Base-by-base conservation (phyloP, 2,797 vertebrate genomes). In the Alca torda region DNA sequence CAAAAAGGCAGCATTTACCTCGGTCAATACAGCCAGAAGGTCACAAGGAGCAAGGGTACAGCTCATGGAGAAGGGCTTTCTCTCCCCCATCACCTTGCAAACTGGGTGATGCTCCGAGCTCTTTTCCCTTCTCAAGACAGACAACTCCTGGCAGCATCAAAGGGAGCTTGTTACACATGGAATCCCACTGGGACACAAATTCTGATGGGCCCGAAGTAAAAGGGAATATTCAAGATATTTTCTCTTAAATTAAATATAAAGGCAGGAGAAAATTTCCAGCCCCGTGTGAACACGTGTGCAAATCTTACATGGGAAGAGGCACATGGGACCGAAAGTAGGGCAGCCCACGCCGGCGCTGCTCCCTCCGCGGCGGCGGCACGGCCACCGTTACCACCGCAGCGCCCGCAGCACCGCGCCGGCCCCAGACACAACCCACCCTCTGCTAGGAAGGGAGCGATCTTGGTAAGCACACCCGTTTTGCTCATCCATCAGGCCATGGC, bases 141-240 rank as follows among this genome's bases (percentile, higher is more conserved):
- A 93, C 16, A 15, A 89, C 45, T 87, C 90, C 73, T 57, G 61
- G 77, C 65, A 95, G 96, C 90, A 91, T 96, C 95, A 95, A 91
- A 95, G 82, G 87, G 74, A 96, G 89, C 25, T 78, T 1, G 7
- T 78, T 65, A 41, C 85, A 51, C 79, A 61, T 18, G 2, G 9
- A 72, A 11, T 67, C 84, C 93, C 92, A 3, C 28, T 2, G 94
- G 92, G 92, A 84, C 9, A 11, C 16, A 9, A 23, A 12, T 48
- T 51, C 88, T 88, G 92, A 78, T 43, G 90, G 90, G 80, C 83
- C 93, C 94, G 74, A 84, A 89, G 70, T 65, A 59, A 95, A 95
- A 94, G 67, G 77, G 94, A 95, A 93, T 93, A 96, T 65, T 88
- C 61, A 89, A 87, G 90, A 64, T 75, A 90, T 92, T 93, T 95